Evolutionary conservation across 2,888 invertebrate genomes (phyloP).

Genomic region (Sinopyrophorus schimmeli): DNA sequence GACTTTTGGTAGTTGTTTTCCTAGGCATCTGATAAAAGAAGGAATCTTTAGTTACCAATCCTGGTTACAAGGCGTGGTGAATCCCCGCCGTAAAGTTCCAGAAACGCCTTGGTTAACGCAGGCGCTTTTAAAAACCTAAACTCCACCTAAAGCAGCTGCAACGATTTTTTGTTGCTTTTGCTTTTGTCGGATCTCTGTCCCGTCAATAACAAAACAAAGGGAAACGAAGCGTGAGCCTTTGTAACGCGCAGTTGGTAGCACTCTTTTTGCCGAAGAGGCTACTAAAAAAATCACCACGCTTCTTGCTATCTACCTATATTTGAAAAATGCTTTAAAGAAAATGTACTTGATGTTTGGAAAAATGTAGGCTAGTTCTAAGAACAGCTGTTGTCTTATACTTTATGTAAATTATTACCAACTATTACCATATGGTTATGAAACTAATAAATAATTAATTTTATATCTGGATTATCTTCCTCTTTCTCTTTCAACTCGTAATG

Average conservation of each 20-base stretch:
- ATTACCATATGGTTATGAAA: background rate
- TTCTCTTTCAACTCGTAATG: background rate
- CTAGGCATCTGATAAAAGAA: too few species aligned
- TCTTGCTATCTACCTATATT: background rate
- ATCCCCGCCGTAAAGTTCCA: constrained; percentile 20
- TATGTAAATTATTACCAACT: background rate
- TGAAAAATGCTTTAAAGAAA: background rate
- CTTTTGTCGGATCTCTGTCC: constrained; percentile 37
- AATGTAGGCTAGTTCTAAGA: too few species aligned
- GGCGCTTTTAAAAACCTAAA: constrained; percentile 36
- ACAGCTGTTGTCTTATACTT: constrained; percentile 4
- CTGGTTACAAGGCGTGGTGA: constrained; percentile 14
- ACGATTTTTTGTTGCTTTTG: constrained; percentile 43
- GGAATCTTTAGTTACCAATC: constrained; percentile 25
- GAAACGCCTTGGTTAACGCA: constrained; percentile 38
- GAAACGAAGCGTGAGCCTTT: constrained; percentile 37
- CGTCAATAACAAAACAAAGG: constrained; percentile 42
- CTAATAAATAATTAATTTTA: constrained; percentile 4
- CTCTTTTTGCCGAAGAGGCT: constrained; percentile 9
- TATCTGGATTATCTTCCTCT: constrained; percentile 4
- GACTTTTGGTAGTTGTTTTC: too few species aligned
- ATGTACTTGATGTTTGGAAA: too few species aligned
- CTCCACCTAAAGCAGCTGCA: constrained; percentile 48
- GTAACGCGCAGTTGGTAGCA: constrained; percentile 41
- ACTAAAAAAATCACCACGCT: constrained; percentile 5